Evolutionary conservation across 64 coral and sea anemone genomes (phyloP).

Genomic region (Porites australiensis): DNA sequence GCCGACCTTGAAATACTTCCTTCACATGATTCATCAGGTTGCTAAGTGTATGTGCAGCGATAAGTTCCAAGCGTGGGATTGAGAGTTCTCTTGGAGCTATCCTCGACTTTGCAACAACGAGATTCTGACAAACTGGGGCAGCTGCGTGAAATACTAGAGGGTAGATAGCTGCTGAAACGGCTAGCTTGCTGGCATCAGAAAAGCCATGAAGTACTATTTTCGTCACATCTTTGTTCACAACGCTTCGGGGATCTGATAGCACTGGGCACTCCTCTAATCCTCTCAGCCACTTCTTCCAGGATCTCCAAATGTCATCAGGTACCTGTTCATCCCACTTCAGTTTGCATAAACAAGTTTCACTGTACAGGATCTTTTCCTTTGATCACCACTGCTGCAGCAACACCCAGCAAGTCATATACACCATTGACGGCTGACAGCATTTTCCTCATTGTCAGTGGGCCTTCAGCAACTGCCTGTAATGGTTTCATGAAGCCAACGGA

Average conservation of each 20-base stretch:
- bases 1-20: constrained; percentile 58
- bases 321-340: constrained; percentile 74
- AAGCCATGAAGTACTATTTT: constrained; percentile 76
- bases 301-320: constrained; percentile 43
- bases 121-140: constrained; percentile 58
- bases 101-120: constrained; percentile 80
- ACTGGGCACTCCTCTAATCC: constrained; percentile 23
- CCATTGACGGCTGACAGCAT: constrained; percentile 72
- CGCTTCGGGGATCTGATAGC: constrained; percentile 61
- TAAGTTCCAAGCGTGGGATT: constrained; percentile 68
- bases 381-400: constrained; percentile 64
- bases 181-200: constrained; percentile 76
- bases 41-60: constrained; percentile 74
- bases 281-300: constrained; percentile 72
- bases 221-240: constrained; percentile 11
- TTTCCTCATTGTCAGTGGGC: constrained; percentile 2
- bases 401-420: constrained; percentile 69
- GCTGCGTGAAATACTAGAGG: constrained; percentile 32
- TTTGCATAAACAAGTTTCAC: constrained; percentile 50
- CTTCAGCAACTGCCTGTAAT: not conserved
- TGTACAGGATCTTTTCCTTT: constrained; percentile 73
- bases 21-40: constrained; percentile 72
- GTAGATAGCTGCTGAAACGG: constrained; percentile 50
- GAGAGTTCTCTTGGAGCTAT: constrained; percentile 70
- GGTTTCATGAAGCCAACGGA: no score